Evolutionary conservation across 2,113 vertebrate species (phyloP).

Genomic region (Melanostigma gelatinosum): DNA sequence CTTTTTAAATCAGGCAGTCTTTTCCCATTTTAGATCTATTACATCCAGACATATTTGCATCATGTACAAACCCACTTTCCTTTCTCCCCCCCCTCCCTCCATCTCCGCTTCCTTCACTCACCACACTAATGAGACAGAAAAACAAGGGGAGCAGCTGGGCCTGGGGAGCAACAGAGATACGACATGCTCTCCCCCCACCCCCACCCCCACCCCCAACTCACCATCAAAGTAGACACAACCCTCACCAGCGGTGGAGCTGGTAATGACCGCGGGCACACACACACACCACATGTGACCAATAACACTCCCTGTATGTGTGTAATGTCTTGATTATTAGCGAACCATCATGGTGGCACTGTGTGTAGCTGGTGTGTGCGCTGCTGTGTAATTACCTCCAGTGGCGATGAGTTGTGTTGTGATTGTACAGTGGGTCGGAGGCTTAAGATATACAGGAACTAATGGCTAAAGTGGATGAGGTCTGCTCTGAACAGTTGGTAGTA

Average conservation of each 20-base stretch:
- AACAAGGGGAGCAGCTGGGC: conserved; percentile 73
- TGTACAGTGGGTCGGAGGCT: conserved; percentile 17
- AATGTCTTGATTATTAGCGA: conserved; percentile 66
- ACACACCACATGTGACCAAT: conserved; percentile 50
- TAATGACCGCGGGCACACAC: conserved; percentile 64
- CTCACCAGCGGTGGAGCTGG: conserved; percentile 57
- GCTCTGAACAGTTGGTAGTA: conserved; percentile 15
- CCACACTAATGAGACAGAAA: conserved; percentile 76
- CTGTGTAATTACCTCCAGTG: conserved; percentile 40
- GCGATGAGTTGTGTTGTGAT: conserved; percentile 22
- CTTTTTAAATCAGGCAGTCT: conserved; percentile 44
- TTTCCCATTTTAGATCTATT: conserved; percentile 54
- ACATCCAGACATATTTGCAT: conserved; percentile 62
- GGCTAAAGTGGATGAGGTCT: conserved; percentile 31
- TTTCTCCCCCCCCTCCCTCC: not conserved
- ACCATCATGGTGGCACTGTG: conserved; percentile 4
- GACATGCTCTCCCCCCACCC: conserved; percentile 37
- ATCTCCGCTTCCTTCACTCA: conserved; percentile 62
- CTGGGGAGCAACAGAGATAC: conserved; percentile 69
- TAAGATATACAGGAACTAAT: conserved; percentile 20
- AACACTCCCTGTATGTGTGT: conserved; percentile 44
- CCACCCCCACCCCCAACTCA: conserved; percentile 9
- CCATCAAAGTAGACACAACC: conserved; percentile 70
- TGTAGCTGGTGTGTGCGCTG: conserved; percentile 26
- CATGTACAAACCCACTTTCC: conserved; percentile 22